A percentile compares a stretch with the other conserved stretches of the same genome.
Evolutionary conservation across 2,797 vertebrate genomes (phyloP).

Genomic region (Enteromius paludinosus): DNA sequence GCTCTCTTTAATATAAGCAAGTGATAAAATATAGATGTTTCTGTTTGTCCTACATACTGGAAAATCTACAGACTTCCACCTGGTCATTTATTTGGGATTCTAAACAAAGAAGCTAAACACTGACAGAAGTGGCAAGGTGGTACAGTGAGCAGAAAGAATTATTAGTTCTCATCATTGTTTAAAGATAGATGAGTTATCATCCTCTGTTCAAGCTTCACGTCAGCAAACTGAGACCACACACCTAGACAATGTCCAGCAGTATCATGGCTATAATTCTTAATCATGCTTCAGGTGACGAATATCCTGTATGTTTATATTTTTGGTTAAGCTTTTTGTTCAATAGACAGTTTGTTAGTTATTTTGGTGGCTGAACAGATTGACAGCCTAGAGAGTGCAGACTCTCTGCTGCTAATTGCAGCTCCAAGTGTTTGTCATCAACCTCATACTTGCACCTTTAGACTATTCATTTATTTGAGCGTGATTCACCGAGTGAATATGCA

Average conservation of each 20-base stretch:
- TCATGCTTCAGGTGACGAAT: background rate
- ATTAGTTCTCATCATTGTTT: conserved; percentile 23
- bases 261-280: background rate
- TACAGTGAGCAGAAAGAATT: background rate
- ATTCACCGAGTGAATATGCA: background rate
- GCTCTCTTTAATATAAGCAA: background rate
- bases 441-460: background rate
- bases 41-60: background rate
- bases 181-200: conserved; percentile 11
- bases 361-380: conserved; percentile 8
- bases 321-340: background rate
- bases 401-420: background rate
- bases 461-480: conserved; percentile 3
- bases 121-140: background rate
- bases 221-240: conserved; percentile 16
- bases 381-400: background rate
- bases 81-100: conserved; percentile 13
- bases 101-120: conserved; percentile 30
- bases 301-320: background rate
- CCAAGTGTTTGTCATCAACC: conserved; percentile 12
- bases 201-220: background rate
- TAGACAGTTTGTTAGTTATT: background rate
- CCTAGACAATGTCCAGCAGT: background rate
- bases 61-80: conserved; percentile 16
- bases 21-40: background rate